Evolutionary conservation across 2,113 vertebrate species (phyloP).

Genomic region (Mandrillus leucophaeus): DNA sequence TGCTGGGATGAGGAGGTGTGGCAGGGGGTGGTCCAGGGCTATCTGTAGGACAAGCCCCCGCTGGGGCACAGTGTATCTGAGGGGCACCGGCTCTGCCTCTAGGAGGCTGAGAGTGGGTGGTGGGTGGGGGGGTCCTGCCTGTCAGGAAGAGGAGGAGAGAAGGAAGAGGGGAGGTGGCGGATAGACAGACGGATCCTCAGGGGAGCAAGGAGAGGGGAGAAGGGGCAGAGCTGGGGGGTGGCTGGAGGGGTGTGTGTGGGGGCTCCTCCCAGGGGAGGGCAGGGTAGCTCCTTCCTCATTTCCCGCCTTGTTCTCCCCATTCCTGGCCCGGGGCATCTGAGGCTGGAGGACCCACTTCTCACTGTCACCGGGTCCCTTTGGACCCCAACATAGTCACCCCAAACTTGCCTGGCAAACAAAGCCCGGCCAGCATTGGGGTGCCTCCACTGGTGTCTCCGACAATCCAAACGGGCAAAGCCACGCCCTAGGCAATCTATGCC

Average conservation of each 20-base stretch:
- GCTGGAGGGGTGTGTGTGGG: not conserved
- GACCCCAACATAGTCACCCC: not conserved
- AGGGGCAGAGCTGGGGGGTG: not conserved
- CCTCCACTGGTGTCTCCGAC: not conserved
- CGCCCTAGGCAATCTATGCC: not conserved
- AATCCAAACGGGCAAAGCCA: not conserved
- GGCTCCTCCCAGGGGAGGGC: not conserved
- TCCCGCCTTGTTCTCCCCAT: not conserved
- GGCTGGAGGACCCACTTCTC: not conserved
- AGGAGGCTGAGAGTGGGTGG: not conserved
- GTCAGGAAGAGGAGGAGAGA: not conserved
- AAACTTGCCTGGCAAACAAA: not conserved
- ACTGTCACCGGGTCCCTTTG: not conserved
- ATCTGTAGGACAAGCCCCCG: not conserved
- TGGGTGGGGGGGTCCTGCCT: not conserved
- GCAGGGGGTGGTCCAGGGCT: not conserved
- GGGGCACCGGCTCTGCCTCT: not conserved
- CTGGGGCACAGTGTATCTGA: not conserved
- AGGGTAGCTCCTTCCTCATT: not conserved
- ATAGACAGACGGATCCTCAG: not conserved
- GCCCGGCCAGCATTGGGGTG: fast-evolving
- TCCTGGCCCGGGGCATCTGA: not conserved
- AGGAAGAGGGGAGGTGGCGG: not conserved
- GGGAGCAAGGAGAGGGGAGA: not conserved
- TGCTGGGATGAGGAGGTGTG: not conserved